phyloP scores from a whole-genome alignment of 2,113 vertebrate genomes.

The Anolis sagrei region DNA sequence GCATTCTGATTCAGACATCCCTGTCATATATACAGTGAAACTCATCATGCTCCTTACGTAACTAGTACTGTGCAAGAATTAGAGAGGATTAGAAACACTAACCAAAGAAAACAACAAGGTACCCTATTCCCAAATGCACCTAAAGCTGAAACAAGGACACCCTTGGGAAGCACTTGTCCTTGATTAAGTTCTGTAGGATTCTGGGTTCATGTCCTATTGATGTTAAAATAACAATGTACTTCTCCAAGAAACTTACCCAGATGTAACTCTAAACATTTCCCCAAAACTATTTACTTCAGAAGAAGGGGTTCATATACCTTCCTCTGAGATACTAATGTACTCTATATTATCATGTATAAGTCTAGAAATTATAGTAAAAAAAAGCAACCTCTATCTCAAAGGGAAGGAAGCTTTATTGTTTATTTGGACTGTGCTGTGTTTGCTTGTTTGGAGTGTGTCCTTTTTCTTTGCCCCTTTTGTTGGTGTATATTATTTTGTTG shows the following conservation, averaged over 20 bases:
- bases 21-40: not conserved
- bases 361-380: too few species aligned
- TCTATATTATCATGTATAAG: too few species aligned
- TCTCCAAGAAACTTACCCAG: not conserved
- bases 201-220: not conserved
- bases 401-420: too few species aligned
- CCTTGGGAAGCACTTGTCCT: not conserved
- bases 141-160: not conserved
- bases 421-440: too few species aligned
- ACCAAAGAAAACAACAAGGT: not conserved
- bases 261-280: too few species aligned
- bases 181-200: not conserved
- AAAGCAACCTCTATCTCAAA: too few species aligned
- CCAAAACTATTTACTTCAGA: not conserved
- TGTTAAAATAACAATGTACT: not conserved
- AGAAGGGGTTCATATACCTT: not conserved
- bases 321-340: not conserved
- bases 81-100: not conserved
- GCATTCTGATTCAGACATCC: not conserved
- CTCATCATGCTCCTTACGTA: not conserved
- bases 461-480: too few species aligned
- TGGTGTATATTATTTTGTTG: too few species aligned
- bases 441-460: too few species aligned
- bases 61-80: not conserved
- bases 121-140: not conserved